Evolutionary conservation across 2,888 invertebrate genomes (phyloP).

Genomic region (Nemurella pictetii): DNA sequence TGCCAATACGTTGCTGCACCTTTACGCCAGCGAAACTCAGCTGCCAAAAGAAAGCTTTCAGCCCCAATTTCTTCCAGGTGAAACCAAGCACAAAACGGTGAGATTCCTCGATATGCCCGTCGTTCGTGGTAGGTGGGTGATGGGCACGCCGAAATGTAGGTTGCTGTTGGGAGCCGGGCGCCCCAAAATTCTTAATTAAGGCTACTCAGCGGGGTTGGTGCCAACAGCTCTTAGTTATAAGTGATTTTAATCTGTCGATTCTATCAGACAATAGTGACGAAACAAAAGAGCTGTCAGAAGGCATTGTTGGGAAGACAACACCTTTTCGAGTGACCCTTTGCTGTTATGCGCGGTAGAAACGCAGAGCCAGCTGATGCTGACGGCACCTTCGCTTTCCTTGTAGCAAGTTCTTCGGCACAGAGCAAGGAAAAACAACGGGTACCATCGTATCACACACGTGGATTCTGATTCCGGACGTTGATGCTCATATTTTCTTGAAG

Average conservation of each 20-base stretch:
- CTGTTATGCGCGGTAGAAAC: neutral
- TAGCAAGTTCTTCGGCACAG: too few species aligned
- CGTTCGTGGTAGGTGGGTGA: too few species aligned
- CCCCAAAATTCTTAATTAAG: neutral
- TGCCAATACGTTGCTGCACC: neutral
- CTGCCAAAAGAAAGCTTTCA: neutral
- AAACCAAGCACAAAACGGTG: neutral
- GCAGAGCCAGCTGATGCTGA: neutral
- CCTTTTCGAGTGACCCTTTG: constrained; percentile 28
- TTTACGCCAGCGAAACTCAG: neutral
- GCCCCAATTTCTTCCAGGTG: neutral
- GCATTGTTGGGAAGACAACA: constrained; percentile 37
- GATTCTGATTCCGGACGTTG: too few species aligned
- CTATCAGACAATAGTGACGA: constrained; percentile 37
- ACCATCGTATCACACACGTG: too few species aligned
- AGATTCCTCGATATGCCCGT: too few species aligned
- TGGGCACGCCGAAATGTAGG: neutral
- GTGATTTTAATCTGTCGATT: constrained; percentile 37
- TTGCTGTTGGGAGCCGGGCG: neutral
- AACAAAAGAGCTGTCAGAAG: constrained; percentile 38
- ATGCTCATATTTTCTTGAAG: too few species aligned
- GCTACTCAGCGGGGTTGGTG: constrained; percentile 14
- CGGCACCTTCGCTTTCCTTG: neutral
- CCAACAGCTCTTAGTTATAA: constrained; percentile 28
- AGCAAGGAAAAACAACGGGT: too few species aligned